A percentile compares a stretch with the other conserved stretches of the same genome.
phyloP scores from a whole-genome alignment of 2,113 vertebrate species.

The Seriola aureovittata region DNA sequence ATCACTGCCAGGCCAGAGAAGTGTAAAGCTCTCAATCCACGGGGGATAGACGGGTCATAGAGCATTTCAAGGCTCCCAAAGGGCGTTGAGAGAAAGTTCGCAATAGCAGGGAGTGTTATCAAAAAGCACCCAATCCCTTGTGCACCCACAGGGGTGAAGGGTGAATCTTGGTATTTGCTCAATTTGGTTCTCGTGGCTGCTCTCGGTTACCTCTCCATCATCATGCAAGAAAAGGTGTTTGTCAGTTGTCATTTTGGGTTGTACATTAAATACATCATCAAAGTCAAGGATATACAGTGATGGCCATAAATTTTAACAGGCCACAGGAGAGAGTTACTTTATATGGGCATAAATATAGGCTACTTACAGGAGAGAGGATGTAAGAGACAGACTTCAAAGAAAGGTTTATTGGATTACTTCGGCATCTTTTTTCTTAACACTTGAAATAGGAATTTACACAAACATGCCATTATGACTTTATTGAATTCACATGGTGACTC shows the following conservation, averaged over 20 bases:
- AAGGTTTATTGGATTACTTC: constrained; percentile 45
- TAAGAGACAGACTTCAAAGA: constrained; percentile 41
- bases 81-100: constrained; percentile 73
- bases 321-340: constrained; percentile 15
- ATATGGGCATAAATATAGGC: constrained; percentile 31
- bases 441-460: neutral
- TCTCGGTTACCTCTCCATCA: constrained; percentile 39
- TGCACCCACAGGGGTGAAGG: constrained; percentile 12
- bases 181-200: neutral
- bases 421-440: constrained; percentile 5
- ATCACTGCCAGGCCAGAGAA: constrained; percentile 72
- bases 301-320: constrained; percentile 41
- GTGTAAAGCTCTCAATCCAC: constrained; percentile 75
- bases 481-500: constrained; percentile 9
- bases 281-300: constrained; percentile 15
- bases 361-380: constrained; percentile 18
- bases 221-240: constrained; percentile 6
- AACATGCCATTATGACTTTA: constrained; percentile 1
- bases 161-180: constrained; percentile 58
- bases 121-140: constrained; percentile 69
- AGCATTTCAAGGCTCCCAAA: constrained; percentile 63
- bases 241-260: constrained; percentile 31
- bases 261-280: constrained; percentile 13
- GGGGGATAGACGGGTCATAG: constrained; percentile 68
- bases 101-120: constrained; percentile 63